Evolutionary conservation across 2,113 vertebrate species (phyloP).

Genomic region (Fregata magnificens): DNA sequence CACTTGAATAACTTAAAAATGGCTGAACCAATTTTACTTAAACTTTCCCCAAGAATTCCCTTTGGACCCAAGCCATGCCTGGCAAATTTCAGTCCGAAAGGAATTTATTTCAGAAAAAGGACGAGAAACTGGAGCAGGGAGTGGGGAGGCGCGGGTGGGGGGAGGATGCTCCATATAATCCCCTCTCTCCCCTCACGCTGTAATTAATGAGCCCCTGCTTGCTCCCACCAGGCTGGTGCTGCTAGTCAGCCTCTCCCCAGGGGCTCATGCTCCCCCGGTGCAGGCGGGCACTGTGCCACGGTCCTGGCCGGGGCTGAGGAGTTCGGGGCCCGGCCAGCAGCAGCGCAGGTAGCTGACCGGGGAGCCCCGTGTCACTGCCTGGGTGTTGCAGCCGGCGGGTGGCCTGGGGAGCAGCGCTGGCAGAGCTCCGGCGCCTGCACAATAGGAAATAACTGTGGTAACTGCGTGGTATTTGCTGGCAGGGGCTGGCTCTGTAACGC

Average conservation of each 20-base stretch:
- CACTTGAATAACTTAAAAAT: conserved; percentile 65
- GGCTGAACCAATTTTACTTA: conserved; percentile 60
- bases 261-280: background rate
- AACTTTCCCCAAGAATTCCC: conserved; percentile 65
- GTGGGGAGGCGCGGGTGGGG: background rate
- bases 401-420: background rate
- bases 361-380: background rate
- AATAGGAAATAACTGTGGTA: conserved; percentile 50
- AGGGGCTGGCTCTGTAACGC: background rate
- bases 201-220: background rate
- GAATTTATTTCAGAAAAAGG: conserved; percentile 55
- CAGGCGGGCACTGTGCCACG: rapidly evolving
- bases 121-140: conserved; percentile 26
- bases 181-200: background rate
- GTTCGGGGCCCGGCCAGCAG: background rate
- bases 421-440: background rate
- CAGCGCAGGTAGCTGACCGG: background rate
- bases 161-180: background rate
- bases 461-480: conserved; percentile 5
- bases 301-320: rapidly evolving
- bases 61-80: conserved; percentile 47
- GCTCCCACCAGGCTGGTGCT: background rate
- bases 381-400: background rate
- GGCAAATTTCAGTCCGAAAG: conserved; percentile 48
- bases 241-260: background rate